Conservation (phyloP, 2,113 vertebrate genomes). For the Helogale parvula region DNA sequence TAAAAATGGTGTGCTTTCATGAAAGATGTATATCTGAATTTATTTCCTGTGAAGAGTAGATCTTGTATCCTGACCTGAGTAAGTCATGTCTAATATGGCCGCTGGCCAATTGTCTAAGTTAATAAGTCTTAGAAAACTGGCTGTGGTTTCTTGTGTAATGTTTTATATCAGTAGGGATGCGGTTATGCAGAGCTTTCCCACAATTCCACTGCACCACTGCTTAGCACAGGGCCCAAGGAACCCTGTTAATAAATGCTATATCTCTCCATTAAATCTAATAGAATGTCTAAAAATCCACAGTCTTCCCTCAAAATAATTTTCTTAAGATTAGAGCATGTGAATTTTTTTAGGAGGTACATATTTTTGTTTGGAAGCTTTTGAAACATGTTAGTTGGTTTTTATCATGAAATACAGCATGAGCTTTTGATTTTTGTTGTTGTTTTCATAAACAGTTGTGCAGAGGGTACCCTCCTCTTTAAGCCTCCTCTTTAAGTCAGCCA, state of each 20-base stretch:
- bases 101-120: not conserved
- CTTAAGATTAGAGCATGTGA: not conserved
- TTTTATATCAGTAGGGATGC: not conserved
- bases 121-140: not conserved
- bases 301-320: not conserved
- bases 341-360: not conserved
- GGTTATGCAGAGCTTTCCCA: not conserved
- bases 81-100: too few relatives aligned
- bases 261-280: not conserved
- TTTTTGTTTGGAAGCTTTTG: not conserved
- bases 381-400: not conserved
- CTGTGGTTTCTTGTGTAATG: not conserved
- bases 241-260: not conserved
- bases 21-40: not conserved
- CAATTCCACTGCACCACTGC: not conserved
- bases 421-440: not conserved
- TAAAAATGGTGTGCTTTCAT: not conserved
- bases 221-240: not conserved
- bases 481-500: constrained; percentile 87
- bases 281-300: not conserved
- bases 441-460: constrained; percentile 85
- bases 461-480: constrained; percentile 87
- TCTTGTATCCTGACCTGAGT: too few relatives aligned
- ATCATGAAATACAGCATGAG: not conserved
- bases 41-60: not conserved